phyloP scores from a whole-genome alignment of 2,113 vertebrate genomes.

The Pedionomus torquatus region DNA sequence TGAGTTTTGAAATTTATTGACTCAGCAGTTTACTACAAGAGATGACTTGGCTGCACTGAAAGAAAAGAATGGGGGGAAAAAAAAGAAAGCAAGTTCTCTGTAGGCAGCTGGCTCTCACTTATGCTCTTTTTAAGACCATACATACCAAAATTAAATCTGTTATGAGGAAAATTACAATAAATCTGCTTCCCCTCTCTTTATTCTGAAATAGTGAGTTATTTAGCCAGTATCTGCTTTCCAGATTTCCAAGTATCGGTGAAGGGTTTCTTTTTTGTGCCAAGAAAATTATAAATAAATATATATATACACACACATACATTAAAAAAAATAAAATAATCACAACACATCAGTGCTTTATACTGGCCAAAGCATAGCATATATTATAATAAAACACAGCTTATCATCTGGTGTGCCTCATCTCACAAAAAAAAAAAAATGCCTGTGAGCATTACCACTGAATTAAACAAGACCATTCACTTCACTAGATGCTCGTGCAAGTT shows the following conservation, averaged over 20 bases:
- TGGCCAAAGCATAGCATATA: not conserved
- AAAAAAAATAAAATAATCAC: not conserved
- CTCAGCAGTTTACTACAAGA: slow-evolving; percentile 40
- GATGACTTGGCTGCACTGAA: slow-evolving; percentile 5
- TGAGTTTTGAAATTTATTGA: slow-evolving; percentile 31
- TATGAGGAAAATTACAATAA: not conserved
- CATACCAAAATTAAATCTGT: not conserved
- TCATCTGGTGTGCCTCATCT: not conserved
- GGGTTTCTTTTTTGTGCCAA: not conserved
- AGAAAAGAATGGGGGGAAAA: not conserved
- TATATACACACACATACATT: not conserved
- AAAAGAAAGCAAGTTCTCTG: not conserved
- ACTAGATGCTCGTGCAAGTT: not conserved
- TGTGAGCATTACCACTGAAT: not conserved
- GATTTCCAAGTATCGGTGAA: not conserved
- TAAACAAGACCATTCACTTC: not conserved
- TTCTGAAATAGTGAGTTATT: not conserved
- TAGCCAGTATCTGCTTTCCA: not conserved
- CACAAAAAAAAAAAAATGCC: not conserved
- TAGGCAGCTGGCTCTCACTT: slow-evolving; percentile 14
- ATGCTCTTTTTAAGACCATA: not conserved
- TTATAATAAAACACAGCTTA: not conserved
- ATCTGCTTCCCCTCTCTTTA: not conserved
- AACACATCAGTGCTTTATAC: not conserved
- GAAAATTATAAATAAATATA: not conserved